phyloP scores from a whole-genome alignment of 2,888 invertebrate species.

The Biston betularia region DNA sequence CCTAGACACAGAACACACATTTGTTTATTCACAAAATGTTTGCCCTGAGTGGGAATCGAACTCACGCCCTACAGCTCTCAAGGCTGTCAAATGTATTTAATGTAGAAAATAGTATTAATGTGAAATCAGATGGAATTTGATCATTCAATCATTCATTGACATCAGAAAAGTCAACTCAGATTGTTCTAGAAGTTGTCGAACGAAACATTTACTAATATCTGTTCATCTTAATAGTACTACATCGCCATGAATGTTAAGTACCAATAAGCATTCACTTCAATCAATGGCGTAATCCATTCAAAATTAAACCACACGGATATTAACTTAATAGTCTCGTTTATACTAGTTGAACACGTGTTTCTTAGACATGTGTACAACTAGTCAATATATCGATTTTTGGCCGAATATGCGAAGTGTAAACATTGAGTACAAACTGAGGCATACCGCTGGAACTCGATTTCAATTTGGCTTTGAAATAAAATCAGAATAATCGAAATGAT shows the following conservation, averaged over 20 bases:
- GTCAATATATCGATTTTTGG: slow-evolving; percentile 32
- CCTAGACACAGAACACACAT: no score
- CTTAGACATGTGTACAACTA: slow-evolving; percentile 27
- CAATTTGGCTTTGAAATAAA: background rate
- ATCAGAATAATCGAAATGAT: no score
- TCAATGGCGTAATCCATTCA: slow-evolving; percentile 25
- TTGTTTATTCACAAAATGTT: no score
- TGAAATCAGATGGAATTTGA: no score
- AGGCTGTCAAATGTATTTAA: no score
- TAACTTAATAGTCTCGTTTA: slow-evolving; percentile 16
- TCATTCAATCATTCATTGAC: no score
- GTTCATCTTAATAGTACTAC: background rate
- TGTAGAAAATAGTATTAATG: no score
- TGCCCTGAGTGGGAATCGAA: no score
- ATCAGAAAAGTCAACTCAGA: no score
- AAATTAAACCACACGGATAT: slow-evolving; percentile 24
- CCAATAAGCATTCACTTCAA: slow-evolving; percentile 6
- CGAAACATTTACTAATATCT: no score
- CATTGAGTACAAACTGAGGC: slow-evolving; percentile 9
- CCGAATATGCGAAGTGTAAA: slow-evolving; percentile 30
- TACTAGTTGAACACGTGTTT: slow-evolving; percentile 20
- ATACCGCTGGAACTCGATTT: slow-evolving; percentile 17
- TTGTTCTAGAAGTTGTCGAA: no score
- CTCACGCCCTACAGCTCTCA: no score
- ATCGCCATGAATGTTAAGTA: background rate